Evolutionary conservation across 2,797 vertebrate species (phyloP).

Genomic region (Syncerus caffer): DNA sequence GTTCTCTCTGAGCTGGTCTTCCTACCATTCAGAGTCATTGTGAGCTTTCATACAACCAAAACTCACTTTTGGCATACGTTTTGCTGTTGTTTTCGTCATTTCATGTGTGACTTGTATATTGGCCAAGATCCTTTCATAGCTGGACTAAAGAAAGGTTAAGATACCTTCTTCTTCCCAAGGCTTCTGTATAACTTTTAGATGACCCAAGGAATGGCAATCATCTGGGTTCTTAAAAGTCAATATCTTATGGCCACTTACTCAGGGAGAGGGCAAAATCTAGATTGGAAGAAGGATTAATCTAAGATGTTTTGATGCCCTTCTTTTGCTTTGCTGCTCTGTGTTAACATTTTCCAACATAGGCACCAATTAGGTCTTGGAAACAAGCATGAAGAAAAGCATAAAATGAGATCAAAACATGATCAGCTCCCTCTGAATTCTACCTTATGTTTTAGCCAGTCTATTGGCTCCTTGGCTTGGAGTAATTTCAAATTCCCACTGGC

Average conservation of each 20-base stretch:
- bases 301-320: not conserved
- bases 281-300: not conserved
- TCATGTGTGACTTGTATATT: not conserved
- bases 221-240: not conserved
- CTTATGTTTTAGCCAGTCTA: conserved; percentile 66
- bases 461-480: not conserved
- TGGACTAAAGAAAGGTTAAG: not conserved
- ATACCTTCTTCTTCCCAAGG: not conserved
- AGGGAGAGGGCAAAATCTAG: not conserved
- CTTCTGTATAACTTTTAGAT: not conserved
- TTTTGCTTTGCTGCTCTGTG: not conserved
- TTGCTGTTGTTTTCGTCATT: not conserved
- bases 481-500: conserved; percentile 55
- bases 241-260: not conserved
- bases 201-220: not conserved
- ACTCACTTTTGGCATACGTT: not conserved
- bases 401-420: conserved; percentile 65
- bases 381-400: conserved; percentile 44
- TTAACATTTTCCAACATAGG: conserved; percentile 36
- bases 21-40: not conserved
- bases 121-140: not conserved
- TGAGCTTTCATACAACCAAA: not conserved
- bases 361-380: conserved; percentile 58
- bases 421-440: conserved; percentile 65
- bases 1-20: not conserved